Base-by-base conservation (phyloP, 2,797 vertebrate species). In the Takifugu rubripes region DNA sequence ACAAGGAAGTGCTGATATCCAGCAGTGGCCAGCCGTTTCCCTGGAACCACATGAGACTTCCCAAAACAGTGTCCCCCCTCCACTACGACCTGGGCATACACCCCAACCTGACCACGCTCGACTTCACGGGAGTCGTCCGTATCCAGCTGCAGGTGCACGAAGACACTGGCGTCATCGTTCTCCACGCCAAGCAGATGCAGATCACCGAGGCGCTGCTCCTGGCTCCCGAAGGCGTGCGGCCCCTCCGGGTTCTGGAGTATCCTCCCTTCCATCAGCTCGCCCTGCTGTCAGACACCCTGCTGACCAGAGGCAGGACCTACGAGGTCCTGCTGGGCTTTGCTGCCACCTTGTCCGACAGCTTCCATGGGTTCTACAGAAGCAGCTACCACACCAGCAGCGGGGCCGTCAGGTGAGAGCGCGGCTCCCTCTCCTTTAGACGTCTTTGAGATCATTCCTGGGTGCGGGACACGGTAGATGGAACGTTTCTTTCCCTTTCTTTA, bases 291-390 rank as follows among this genome's bases (percentile, higher is more conserved):
- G 80, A 89, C 0, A 31, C 80, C 0, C 76, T 89, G 0, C 83
- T 98, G 67, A 78, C 46, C 5, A 83, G 61, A 5, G 92, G 91
- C 0, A 68, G 75, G 15, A 82, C 21, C 3, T 96, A 96, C 64
- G 87, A 86, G 0, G 48, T 96, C 12, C 56, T 72, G 66, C 79
- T 97, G 52, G 78, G 84, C 27, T 97, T 94, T 14, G 52, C 79
- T 0, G 93, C 92, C 27, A 92, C 93, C 57, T 81, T 98, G 11
- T 98, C 95, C 0, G 87, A 93, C 55, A 93, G 82, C 69, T 95
- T 88, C 66, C 91, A 88, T 0, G 96, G 95, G 7, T 96, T 98
- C 80, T 97, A 98, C 77, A 96, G 93, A 81, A 92, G 96, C 87
- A 94, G 87, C 65, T 96, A 97, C 78, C 91, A 84, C 72, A 93